phyloP scores from a whole-genome alignment of 2,113 vertebrate genomes.

The Hucho hucho region DNA sequence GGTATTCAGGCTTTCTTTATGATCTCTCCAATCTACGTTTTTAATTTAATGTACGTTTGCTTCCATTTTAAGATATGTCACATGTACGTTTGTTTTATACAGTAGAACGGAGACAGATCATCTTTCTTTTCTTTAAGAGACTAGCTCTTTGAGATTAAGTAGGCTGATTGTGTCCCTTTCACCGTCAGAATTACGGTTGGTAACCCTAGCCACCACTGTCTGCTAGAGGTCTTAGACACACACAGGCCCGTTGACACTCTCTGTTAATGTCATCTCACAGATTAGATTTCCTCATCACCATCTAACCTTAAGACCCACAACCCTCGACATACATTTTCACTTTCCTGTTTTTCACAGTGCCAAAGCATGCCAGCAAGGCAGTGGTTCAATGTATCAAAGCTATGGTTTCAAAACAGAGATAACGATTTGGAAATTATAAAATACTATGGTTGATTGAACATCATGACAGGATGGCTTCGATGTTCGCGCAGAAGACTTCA shows the following conservation, averaged over 20 bases:
- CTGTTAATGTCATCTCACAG: slow-evolving; percentile 87
- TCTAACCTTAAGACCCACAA: slow-evolving; percentile 76
- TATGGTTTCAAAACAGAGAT: slow-evolving; percentile 33
- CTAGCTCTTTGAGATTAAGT: slow-evolving; percentile 78
- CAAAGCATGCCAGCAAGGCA: slow-evolving; percentile 54
- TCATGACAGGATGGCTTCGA: slow-evolving; percentile 24
- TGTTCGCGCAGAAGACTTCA: slow-evolving; percentile 54
- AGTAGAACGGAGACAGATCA: slow-evolving; percentile 77
- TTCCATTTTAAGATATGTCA: slow-evolving; percentile 74
- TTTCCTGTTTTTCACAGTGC: slow-evolving; percentile 68
- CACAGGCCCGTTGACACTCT: slow-evolving; percentile 75
- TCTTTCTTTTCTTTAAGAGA: slow-evolving; percentile 82
- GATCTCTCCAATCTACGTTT: slow-evolving; percentile 50
- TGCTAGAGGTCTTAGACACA: slow-evolving; percentile 77
- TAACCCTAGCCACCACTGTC: slow-evolving; percentile 85
- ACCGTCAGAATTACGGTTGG: slow-evolving; percentile 80
- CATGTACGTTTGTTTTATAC: slow-evolving; percentile 71
- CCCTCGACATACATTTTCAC: slow-evolving; percentile 62
- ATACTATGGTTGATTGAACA: too few species aligned
- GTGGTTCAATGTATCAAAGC: slow-evolving; percentile 45
- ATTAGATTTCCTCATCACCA: slow-evolving; percentile 87
- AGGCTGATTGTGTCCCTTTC: slow-evolving; percentile 81
- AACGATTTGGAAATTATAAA: slow-evolving; percentile 51
- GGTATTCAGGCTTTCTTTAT: slow-evolving; percentile 57
- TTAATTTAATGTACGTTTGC: slow-evolving; percentile 70